Evolutionary conservation across 2,113 vertebrate genomes (phyloP).

Genomic region (Crocuta crocuta): DNA sequence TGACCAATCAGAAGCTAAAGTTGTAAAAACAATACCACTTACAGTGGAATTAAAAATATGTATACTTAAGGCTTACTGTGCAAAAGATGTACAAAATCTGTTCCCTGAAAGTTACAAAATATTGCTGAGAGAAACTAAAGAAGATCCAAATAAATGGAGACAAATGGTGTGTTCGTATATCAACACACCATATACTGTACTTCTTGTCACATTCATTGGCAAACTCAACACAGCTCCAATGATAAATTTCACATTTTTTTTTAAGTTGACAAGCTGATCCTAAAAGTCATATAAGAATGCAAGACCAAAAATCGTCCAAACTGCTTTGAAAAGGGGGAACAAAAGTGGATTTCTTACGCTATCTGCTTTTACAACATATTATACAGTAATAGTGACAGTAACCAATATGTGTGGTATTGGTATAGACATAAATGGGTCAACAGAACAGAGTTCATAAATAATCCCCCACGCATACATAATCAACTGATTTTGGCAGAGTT

Average conservation of each 20-base stretch:
- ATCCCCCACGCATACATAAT: background rate
- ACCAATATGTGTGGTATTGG: background rate
- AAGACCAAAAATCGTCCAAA: background rate
- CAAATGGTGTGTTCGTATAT: background rate
- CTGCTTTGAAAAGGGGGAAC: background rate
- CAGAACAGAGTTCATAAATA: background rate
- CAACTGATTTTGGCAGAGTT: background rate
- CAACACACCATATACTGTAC: background rate
- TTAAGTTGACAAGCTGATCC: background rate
- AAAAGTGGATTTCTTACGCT: background rate
- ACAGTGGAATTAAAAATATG: background rate
- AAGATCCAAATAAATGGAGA: background rate
- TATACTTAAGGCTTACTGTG: background rate
- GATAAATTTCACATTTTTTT: background rate
- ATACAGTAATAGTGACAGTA: background rate
- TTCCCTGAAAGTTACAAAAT: background rate
- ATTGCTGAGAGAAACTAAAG: background rate
- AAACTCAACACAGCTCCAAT: background rate
- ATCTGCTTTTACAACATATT: background rate
- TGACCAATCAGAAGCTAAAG: background rate
- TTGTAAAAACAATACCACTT: background rate
- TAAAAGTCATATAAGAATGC: background rate
- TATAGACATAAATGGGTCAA: background rate
- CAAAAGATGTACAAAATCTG: background rate
- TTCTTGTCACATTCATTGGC: background rate